Conservation (phyloP, 1,140 invertebrate species). For the Temnothorax nylanderi region DNA sequence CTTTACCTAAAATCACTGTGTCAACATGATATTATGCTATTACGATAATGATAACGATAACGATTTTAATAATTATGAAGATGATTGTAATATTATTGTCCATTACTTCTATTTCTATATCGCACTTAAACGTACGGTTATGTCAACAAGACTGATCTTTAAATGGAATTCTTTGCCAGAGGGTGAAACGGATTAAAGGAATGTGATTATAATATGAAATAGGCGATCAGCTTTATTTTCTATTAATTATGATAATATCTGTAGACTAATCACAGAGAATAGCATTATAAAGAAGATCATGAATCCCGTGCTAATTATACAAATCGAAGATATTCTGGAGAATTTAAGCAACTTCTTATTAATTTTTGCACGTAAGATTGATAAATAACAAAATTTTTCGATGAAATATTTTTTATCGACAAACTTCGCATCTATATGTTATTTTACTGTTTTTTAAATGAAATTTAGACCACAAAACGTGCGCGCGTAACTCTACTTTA, state of each 20-base stretch:
- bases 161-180: neutral
- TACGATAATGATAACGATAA: too few relatives aligned
- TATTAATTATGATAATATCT: neutral
- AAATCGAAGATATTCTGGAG: neutral
- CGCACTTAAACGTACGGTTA: neutral
- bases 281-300: neutral
- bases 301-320: neutral
- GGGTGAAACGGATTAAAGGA: neutral
- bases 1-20: neutral
- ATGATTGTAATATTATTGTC: neutral
- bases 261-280: neutral
- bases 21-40: neutral
- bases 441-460: neutral
- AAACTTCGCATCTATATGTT: neutral
- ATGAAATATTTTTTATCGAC: neutral
- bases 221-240: neutral
- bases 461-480: neutral
- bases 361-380: neutral
- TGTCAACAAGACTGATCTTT: neutral
- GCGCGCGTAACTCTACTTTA: neutral
- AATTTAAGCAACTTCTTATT: neutral
- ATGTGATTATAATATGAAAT: neutral
- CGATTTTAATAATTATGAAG: neutral
- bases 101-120: neutral
- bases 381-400: slow-evolving; percentile 6